These are phyloP conservation scores for Lomographa bimaculata DNA, from an alignment of 2,888 invertebrate species.

Conservation along the genomic window DNA sequence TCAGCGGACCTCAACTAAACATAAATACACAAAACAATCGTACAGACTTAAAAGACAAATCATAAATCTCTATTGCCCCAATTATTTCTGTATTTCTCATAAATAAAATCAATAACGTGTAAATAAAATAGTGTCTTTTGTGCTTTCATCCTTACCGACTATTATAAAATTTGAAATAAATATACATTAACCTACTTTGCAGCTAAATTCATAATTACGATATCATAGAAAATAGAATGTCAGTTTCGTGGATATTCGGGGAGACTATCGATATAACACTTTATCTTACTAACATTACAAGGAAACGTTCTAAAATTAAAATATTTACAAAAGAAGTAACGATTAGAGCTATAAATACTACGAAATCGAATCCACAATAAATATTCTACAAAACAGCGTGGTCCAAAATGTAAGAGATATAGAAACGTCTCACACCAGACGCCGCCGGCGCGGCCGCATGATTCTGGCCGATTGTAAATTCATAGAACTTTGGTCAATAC, in stretches of 20 bases:
- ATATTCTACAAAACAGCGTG: slow-evolving; percentile 73
- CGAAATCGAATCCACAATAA: slow-evolving; percentile 70
- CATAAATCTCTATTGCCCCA: slow-evolving; percentile 54
- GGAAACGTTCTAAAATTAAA: slow-evolving; percentile 63
- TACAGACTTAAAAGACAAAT: slow-evolving; percentile 15
- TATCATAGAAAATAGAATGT: slow-evolving; percentile 49
- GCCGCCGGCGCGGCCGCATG: slow-evolving; percentile 25
- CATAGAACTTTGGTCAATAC: slow-evolving; percentile 74
- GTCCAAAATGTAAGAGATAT: slow-evolving; percentile 64
- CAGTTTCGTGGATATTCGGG: slow-evolving; percentile 44
- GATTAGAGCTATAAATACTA: slow-evolving; percentile 76
- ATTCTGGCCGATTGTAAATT: slow-evolving; percentile 57
- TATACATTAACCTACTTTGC: slow-evolving; percentile 64
- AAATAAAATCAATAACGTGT: slow-evolving; percentile 63
- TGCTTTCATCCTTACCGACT: slow-evolving; percentile 63
- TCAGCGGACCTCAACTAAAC: slow-evolving; percentile 25
- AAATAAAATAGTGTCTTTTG: slow-evolving; percentile 77
- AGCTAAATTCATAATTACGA: slow-evolving; percentile 49
- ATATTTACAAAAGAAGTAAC: slow-evolving; percentile 77
- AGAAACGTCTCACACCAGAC: slow-evolving; percentile 44
- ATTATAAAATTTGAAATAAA: slow-evolving; percentile 71
- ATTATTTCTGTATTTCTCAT: slow-evolving; percentile 47
- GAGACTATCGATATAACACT: slow-evolving; percentile 46
- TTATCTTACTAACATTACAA: slow-evolving; percentile 47
- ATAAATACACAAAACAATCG: slow-evolving; percentile 13